Conservation (phyloP, 1,140 invertebrate genomes). For the Chrysomallon squamiferum region DNA sequence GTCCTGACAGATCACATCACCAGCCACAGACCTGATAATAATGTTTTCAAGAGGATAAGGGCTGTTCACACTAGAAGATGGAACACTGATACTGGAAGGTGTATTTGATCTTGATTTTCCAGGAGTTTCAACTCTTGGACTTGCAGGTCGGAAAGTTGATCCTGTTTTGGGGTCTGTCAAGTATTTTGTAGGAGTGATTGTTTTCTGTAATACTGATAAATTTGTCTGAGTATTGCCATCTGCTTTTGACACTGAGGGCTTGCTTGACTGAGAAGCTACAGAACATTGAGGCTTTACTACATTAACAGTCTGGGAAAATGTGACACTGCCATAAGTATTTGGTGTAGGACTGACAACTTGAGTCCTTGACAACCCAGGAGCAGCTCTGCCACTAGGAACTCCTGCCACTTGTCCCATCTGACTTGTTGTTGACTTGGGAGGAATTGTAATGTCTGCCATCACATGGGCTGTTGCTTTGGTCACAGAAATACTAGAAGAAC, state of each 20-base stretch:
- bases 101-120: slow-evolving; percentile 22
- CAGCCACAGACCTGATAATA: slow-evolving; percentile 29
- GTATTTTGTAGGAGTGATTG: slow-evolving; percentile 20
- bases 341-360: slow-evolving; percentile 28
- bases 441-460: slow-evolving; percentile 4
- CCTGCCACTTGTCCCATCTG: background rate
- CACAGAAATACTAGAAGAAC: background rate
- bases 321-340: slow-evolving; percentile 10
- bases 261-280: slow-evolving; percentile 29
- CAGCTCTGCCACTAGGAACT: background rate
- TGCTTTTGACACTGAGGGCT: slow-evolving; percentile 35
- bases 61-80: slow-evolving; percentile 33
- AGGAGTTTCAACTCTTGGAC: slow-evolving; percentile 13
- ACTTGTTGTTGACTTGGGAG: slow-evolving; percentile 1
- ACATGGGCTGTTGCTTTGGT: background rate
- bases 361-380: slow-evolving; percentile 1
- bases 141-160: slow-evolving; percentile 10
- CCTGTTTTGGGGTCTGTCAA: background rate
- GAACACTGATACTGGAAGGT: slow-evolving; percentile 33
- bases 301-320: slow-evolving; percentile 44
- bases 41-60: slow-evolving; percentile 55
- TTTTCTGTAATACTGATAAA: slow-evolving; percentile 45
- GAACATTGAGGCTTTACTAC: slow-evolving; percentile 56
- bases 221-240: slow-evolving; percentile 57
- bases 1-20: background rate